Base-by-base conservation (phyloP, 2,797 vertebrate species). In the Emydoidea blandingii region DNA sequence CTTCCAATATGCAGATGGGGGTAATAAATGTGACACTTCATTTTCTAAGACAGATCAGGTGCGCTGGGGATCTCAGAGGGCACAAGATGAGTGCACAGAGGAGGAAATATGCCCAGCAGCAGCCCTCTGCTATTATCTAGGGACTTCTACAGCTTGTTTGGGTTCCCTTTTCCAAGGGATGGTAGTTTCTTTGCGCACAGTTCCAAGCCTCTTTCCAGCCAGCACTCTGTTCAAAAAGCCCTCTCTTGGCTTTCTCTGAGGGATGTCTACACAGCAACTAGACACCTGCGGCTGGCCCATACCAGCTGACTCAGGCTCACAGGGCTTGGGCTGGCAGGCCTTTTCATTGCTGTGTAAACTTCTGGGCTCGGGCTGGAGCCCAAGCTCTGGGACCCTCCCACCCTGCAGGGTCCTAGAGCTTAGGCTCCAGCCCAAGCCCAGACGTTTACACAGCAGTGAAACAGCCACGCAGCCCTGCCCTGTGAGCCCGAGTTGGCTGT, bases 91-190 rank as follows among this genome's bases (percentile, higher is more conserved):
- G 90, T 91, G 52, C 37, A 79, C 91, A 83, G 37, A 41, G 65
- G 93, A 94, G 94, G 93, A 90, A 83, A 89, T 16, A 37, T 92
- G 90, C 87, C 90, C 91, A 92, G 92, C 84, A 94, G 93, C 94
- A 97, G 95, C 93, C 91, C 90, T 95, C 68, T 54, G 81, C 74
- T 49, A 47, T 16, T 27, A 44, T 49, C 44, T 49, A 16, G 41
- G 25, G 92, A 76, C 49, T 94, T 78, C 86, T 68, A 56, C 92
- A 95, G 91, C 93, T 96, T 74, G 90, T 91, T 92, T 76, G 79
- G 41, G 92, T 93, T 92, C 81, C 41, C 81, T 95, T 96, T 97
- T 95, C 91, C 91, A 83, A 47, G 25, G 44, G 27, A 29, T 78
- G 74, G 44, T 47, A 78, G n/a, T 74, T 11, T 41, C 23, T 74